Evolutionary conservation across 2,888 invertebrate species (phyloP).

Genomic region (Lordiphosa fenestrarum): DNA sequence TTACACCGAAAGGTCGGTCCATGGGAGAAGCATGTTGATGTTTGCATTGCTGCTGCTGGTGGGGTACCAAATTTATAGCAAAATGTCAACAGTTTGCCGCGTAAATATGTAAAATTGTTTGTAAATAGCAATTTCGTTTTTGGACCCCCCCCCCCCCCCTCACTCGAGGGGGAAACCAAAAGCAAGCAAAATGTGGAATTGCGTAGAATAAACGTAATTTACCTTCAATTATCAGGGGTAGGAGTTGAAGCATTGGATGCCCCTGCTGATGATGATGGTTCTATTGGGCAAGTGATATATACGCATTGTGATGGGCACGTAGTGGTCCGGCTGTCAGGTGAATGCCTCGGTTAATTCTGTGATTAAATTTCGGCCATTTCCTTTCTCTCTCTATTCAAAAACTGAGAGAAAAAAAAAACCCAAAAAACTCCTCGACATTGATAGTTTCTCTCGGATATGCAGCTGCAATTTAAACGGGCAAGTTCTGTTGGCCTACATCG

Average conservation of each 20-base stretch:
- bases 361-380: too few species aligned
- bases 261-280: too few species aligned
- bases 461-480: constrained; percentile 34
- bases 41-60: constrained; percentile 26
- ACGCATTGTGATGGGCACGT: too few species aligned
- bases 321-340: too few species aligned
- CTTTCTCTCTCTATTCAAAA: too few species aligned
- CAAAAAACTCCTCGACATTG: constrained; percentile 23
- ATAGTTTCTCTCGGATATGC: constrained; percentile 32
- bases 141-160: not conserved
- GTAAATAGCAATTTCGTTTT: constrained; percentile 63
- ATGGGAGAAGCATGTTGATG: constrained; percentile 24
- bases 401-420: too few species aligned
- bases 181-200: constrained; percentile 18
- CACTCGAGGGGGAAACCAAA: not conserved
- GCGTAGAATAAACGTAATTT: constrained; percentile 41
- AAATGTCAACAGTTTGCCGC: constrained; percentile 69
- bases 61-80: constrained; percentile 55
- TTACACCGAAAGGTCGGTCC: too few species aligned
- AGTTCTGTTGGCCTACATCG: constrained; percentile 41
- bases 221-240: constrained; percentile 32
- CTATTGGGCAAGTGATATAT: too few species aligned
- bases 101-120: constrained; percentile 71
- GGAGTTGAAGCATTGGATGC: not conserved
- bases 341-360: too few species aligned